phyloP scores from a whole-genome alignment of 2,888 invertebrate species.

The Podabrus alpinus region DNA sequence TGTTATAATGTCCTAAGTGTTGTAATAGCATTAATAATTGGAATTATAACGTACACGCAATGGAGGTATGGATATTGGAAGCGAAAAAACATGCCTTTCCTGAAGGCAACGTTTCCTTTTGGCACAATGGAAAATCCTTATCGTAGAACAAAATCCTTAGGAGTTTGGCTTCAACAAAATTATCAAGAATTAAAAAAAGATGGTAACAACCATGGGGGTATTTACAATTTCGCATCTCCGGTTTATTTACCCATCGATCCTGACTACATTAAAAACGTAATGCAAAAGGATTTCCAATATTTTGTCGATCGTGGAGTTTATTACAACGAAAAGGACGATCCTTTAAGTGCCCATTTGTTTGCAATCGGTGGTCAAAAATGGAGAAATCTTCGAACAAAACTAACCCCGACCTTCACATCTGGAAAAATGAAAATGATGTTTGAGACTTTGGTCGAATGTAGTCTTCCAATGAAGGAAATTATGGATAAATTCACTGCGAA shows the following conservation, averaged over 20 bases:
- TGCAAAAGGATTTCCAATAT: slow-evolving; percentile 63
- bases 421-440: slow-evolving; percentile 69
- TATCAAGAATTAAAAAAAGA: slow-evolving; percentile 32
- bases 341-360: slow-evolving; percentile 62
- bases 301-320: slow-evolving; percentile 66
- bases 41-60: background rate
- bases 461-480: background rate
- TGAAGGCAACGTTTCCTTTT: slow-evolving; percentile 35
- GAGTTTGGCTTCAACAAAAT: slow-evolving; percentile 1
- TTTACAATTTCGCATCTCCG: slow-evolving; percentile 28
- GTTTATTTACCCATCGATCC: slow-evolving; percentile 35
- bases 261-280: slow-evolving; percentile 49
- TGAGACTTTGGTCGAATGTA: slow-evolving; percentile 57
- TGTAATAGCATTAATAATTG: background rate
- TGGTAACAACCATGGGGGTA: slow-evolving; percentile 34
- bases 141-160: background rate
- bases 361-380: slow-evolving; percentile 61
- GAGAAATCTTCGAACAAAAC: slow-evolving; percentile 63
- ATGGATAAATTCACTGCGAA: slow-evolving; percentile 1
- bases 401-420: slow-evolving; percentile 67
- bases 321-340: slow-evolving; percentile 61
- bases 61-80: slow-evolving; percentile 11
- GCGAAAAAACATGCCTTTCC: background rate
- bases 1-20: background rate
- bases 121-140: slow-evolving; percentile 36